Base-by-base conservation (phyloP, 2,797 vertebrate genomes). In the Tenualosa thibaudeaui region DNA sequence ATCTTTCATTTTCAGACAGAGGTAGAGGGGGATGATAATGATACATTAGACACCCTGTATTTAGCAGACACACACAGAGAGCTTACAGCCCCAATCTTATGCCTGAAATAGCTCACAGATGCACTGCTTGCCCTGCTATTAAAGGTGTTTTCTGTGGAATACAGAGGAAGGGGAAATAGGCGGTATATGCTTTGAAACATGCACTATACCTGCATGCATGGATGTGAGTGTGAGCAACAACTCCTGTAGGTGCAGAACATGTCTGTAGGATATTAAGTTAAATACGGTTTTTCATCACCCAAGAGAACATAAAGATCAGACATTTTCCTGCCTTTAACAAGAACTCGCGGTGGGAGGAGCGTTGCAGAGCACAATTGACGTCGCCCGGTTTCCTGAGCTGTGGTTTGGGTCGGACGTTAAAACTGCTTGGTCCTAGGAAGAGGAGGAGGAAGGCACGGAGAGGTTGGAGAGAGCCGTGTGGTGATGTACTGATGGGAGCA, bases 91-190 rank as follows among this genome's bases (percentile, higher is more conserved):
- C 26, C 65, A 37, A 37, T 37, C 68, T 46, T 62, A 8, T 15
- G 40, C 40, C 71, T 78, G 46, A 78, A 78, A 78, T 78, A 78
- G 71, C 17, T 19, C 71, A 17, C 71, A 78, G 37, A 78, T 46
- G 71, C 40, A 46, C 71, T 7, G 37, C 40, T 22, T 46, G 17
- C 1, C 17, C 71, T 22, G 17, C 40, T 78, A 46, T 78, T 78
- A 78, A 6, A 78, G 17, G 1, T 40, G 1, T 40, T 46, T 46
- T 43, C 58, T 78, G 19, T 22, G 17, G 68, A 43, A 43, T 43
- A 71, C 3, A 10, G 12, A 37, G 65, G 8, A 71, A 17, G 3
- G 31, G 10, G n/a, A n/a, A 31, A 37, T 71, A 31, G 31, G 31
- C 31, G 37, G 31, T 40, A 22, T 31, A 19, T 71, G 37, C 68